Evolutionary conservation across 2,797 vertebrate species (phyloP).

Genomic region (Lepilemur ruficaudatus): DNA sequence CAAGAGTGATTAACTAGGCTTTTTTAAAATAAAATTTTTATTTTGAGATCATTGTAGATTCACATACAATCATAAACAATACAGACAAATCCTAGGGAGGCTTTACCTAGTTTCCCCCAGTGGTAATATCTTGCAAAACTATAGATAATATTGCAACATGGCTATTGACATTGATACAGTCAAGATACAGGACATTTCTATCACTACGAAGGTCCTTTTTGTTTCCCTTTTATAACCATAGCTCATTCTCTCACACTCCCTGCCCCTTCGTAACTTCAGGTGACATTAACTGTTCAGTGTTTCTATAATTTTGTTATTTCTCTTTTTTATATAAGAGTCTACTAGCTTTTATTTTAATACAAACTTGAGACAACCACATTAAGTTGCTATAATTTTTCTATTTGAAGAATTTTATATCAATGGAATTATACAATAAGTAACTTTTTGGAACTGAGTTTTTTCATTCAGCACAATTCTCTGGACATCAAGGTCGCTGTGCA

Average conservation of each 20-base stretch:
- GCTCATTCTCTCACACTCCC: neutral
- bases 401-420: neutral
- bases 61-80: neutral
- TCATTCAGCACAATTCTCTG: neutral
- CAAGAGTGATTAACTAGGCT: neutral
- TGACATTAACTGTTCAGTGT: neutral
- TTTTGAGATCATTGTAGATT: neutral
- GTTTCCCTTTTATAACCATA: neutral
- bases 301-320: neutral
- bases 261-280: neutral
- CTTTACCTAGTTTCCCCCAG: neutral
- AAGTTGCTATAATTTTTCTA: neutral
- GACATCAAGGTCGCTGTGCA: neutral
- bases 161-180: neutral
- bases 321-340: neutral
- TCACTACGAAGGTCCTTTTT: neutral
- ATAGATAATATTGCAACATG: neutral
- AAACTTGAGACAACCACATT: neutral
- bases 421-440: neutral
- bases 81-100: neutral
- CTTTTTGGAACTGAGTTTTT: neutral
- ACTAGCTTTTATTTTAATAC: neutral
- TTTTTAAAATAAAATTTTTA: neutral
- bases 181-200: neutral
- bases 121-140: neutral